Evolutionary conservation across 2,113 vertebrate genomes (phyloP), one percentile per base, ranked within the genome.

Genomic region (Tupaia chinensis): DNA sequence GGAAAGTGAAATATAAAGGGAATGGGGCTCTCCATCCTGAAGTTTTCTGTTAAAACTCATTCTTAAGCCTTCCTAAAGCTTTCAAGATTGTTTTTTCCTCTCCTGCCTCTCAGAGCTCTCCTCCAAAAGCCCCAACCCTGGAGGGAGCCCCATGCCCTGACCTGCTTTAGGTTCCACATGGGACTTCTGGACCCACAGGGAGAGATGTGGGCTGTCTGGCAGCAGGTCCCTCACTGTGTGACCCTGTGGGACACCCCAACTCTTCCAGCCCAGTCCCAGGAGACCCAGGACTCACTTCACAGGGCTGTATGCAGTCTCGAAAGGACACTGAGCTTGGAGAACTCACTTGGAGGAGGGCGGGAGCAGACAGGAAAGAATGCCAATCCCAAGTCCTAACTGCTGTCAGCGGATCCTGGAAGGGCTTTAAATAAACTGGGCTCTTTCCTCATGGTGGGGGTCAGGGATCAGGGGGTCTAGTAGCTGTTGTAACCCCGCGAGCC

Each of bases 401-500:
- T 68, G 68, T 2, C 19, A 29, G 32, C 23, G 81, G 68, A 3
- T 16, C 54, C 27, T 10, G 1, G 14, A 15, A 1, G 0, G 3
- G 29, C 27, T 17, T 1, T 44, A 44, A 44, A 44, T 5, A 44
- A 44, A 44, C 4, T 44, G 44, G 44, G 44, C 12, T 44, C 44
- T 44, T 44, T 44, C 44, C 22, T n/a, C 16, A 19, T 22, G 19
- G 9, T 0, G 2, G 32, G 22, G 56, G 53, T 15, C 32, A 32
- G 32, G 32, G 32, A 32, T 32, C 32, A 60, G 32, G 16, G 20
- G 20, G 5, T 32, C 9, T 2, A 56, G 17, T 17, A 5, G 15
- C 22, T 12, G 9, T 0, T 63, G 3, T 7, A 16, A 8, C 5
- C 16, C 65, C 20, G 0, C 1, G 0, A 0, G 9, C 34, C 10